Evolutionary conservation across 2,113 vertebrate species (phyloP), one percentile per base, ranked within the genome.

Genomic region (Plecturocebus donacophilus): DNA sequence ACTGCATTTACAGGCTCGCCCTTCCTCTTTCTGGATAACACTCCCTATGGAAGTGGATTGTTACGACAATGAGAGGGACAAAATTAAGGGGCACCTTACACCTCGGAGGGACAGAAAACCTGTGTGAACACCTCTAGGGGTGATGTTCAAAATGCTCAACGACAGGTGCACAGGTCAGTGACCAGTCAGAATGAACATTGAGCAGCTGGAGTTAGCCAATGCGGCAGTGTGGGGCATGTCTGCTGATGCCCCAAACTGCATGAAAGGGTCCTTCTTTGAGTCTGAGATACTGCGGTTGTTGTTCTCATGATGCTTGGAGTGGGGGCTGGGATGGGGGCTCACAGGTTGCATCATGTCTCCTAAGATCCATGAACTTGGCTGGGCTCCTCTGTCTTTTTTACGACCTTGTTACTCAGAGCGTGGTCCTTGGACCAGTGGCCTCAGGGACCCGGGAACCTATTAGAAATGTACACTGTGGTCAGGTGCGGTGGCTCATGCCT

Each of bases 231-330:
- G 54, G 86, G 42, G 25, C 35, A 21, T 6, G 25, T n/a, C 45
- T n/a, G 38, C 0, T 13, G 10, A 52, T 30, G 12, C 35, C 11
- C 79, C 12, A 23, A 38, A 13, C 35, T 6, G 0, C 10, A 9
- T 32, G 45, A 40, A 38, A 20, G 20, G 56, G 61, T 40, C 40
- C n/a, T 21, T 75, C 45, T 16, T 64, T 56, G 20, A 27, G 49
- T 21, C 25, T 47, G 79, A 70, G 38, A 32, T 14, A 17, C 2
- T 0, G 4, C 4, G 12, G 11, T 23, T 38, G 30, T 17, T 42
- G 27, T 35, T 49, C 27, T n/a, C n/a, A 7, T 0, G 56, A 20
- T 20, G 30, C 64, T 38, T 7, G 6, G 17, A 49, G 47, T 80
- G 10, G 14, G 7, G 14, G 8, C 6, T 4, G 47, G 17, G 30